Base-by-base conservation (phyloP, 2,888 invertebrate genomes). In the Pandemis cinnamomeana region DNA sequence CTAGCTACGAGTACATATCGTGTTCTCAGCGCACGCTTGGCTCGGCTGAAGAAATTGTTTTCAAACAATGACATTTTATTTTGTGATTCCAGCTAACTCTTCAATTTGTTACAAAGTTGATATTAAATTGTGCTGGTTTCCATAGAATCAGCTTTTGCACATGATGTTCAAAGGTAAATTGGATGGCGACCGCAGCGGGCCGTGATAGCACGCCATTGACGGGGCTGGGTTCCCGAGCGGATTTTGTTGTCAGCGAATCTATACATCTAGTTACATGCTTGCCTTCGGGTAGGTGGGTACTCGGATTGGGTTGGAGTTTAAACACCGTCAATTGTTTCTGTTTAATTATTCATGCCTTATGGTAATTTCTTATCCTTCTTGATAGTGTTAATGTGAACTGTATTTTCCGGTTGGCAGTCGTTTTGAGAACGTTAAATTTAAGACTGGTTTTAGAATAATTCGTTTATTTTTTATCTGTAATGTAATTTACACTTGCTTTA, bases 81-180 rank as follows among this genome's bases (percentile, higher is more conserved):
- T 44, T n/a, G 46, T 10, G 8, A 66, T 46, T 75, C 64, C 58
- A 7, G 13, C 20, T 20, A 71, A 71, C 68, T 64, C 53, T 67
- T 69, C 51, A 67, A 51, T 72, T 75, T 72, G 72, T 76, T 77
- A 74, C 75, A 73, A 71, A 78, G 66, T 70, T 77, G 67, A 76
- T 77, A 58, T 48, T 63, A 64, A 66, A 61, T 60, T 71, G 72
- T 58, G 41, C 53, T 64, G 66, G 77, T 77, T 77, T 70, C 69
- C 72, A 67, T 60, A 74, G 67, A 73, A 67, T 77, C 72, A 72
- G 77, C 74, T 77, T 76, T 78, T 85, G 82, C 84, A 83, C 80
- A 82, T 82, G 80, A 84, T 74, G 85, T 85, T 86, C 86, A 87
- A 88, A 90, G 88, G 90, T 87, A 90, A 91, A 90, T 91, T 90